phyloP scores from a whole-genome alignment of 2,888 invertebrate species.

The Incurvaria masculella region DNA sequence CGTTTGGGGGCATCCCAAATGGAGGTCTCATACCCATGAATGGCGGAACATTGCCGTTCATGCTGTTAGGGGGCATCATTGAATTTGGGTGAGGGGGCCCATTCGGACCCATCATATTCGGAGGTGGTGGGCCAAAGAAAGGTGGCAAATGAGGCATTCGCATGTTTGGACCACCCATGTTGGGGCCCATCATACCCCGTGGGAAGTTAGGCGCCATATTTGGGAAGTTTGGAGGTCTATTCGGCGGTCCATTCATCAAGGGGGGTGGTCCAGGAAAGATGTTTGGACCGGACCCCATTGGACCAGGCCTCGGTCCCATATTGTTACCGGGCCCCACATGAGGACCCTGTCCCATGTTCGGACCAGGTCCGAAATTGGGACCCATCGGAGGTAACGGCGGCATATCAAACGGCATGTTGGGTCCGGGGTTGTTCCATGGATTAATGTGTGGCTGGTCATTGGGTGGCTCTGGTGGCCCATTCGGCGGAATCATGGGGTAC shows the following conservation, averaged over 20 bases:
- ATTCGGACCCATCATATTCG: conserved; percentile 22
- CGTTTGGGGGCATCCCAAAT: conserved; percentile 18
- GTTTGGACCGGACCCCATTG: background rate
- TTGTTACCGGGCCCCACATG: conserved; percentile 17
- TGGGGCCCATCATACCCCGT: conserved; percentile 17
- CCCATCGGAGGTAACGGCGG: conserved; percentile 17
- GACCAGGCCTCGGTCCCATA: conserved; percentile 15
- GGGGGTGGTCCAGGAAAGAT: conserved; percentile 2
- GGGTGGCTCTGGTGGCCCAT: conserved; percentile 17
- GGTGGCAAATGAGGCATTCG: conserved; percentile 36
- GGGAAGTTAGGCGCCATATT: conserved; percentile 15
- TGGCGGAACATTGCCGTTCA: conserved; percentile 28
- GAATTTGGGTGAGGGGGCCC: conserved; percentile 1
- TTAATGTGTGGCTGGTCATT: conserved; percentile 23
- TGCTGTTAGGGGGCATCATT: conserved; percentile 9
- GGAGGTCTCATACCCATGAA: conserved; percentile 40
- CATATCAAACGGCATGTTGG: conserved; percentile 3
- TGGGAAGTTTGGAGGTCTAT: conserved; percentile 8
- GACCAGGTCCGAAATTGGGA: conserved; percentile 14
- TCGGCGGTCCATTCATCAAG: conserved; percentile 5
- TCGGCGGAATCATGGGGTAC: conserved; percentile 32
- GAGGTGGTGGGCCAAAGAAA: conserved; percentile 34
- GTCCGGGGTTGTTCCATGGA: conserved; percentile 23
- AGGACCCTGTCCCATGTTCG: conserved; percentile 12
- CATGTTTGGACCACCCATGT: conserved; percentile 38